Percentiles rank a stretch among this genome's conserved stretches.
Conservation (phyloP, 2,888 invertebrate genomes). For the Platycnemis pennipes region DNA sequence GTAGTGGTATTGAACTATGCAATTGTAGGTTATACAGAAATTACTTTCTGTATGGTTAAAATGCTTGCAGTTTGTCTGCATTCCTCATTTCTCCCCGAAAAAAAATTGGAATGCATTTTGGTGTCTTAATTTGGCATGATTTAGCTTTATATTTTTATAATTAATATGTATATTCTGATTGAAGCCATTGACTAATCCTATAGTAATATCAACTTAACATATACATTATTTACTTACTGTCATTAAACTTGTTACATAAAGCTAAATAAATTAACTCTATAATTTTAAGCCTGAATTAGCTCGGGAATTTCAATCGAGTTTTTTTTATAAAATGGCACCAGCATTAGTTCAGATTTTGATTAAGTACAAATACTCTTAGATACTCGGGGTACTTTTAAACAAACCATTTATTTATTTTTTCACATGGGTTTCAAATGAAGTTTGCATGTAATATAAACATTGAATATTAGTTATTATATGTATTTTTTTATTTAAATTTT, state of each 20-base stretch:
- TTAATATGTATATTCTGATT: conserved; percentile 53
- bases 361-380: too few species aligned
- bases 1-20: too few species aligned
- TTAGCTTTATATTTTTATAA: conserved; percentile 63
- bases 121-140: conserved; percentile 45
- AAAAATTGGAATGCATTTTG: background rate
- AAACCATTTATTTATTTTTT: too few species aligned
- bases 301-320: background rate
- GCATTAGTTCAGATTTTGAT: too few species aligned
- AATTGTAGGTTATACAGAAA: too few species aligned
- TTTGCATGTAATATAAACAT: background rate
- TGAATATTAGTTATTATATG: too few species aligned
- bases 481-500: background rate
- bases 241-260: background rate
- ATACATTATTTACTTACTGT: background rate
- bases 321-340: background rate
- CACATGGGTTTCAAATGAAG: too few species aligned
- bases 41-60: too few species aligned
- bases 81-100: background rate
- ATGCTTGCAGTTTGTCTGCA: background rate
- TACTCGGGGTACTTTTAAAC: too few species aligned
- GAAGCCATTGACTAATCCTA: background rate
- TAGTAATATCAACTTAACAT: background rate
- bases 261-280: background rate
- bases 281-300: background rate